Conservation (phyloP, 1,140 invertebrate species). For the Drosophila ambigua region DNA sequence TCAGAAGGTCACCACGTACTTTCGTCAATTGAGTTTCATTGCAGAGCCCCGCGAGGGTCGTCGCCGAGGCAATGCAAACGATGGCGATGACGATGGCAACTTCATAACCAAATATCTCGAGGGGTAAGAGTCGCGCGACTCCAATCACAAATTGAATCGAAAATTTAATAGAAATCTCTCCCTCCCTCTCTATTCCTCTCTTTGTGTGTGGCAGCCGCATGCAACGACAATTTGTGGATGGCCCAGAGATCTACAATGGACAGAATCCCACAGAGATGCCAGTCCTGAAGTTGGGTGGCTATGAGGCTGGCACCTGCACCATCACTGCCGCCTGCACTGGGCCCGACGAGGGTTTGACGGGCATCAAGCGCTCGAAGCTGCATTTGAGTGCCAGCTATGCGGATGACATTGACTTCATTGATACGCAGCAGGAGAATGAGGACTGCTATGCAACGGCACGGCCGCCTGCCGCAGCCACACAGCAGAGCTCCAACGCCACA, state of each 20-base stretch:
- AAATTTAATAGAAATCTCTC: slow-evolving; percentile 1
- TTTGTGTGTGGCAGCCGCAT: slow-evolving; percentile 54
- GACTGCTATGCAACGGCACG: slow-evolving; percentile 84
- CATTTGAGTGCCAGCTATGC: slow-evolving; percentile 87
- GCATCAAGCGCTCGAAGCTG: slow-evolving; percentile 88
- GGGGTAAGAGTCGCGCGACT: slow-evolving; percentile 85
- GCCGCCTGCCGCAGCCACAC: slow-evolving; percentile 11
- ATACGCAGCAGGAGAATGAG: slow-evolving; percentile 86
- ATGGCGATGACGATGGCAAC: slow-evolving; percentile 86
- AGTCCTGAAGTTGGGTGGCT: slow-evolving; percentile 85
- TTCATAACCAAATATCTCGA: slow-evolving; percentile 90
- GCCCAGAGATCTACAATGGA: slow-evolving; percentile 87
- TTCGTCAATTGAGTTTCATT: slow-evolving; percentile 89
- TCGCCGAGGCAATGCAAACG: slow-evolving; percentile 50
- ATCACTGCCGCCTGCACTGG: slow-evolving; percentile 90
- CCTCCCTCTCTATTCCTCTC: neutral
- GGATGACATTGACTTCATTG: slow-evolving; percentile 91
- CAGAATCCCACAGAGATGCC: slow-evolving; percentile 88
- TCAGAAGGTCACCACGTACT: slow-evolving; percentile 90
- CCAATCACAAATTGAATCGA: too few relatives aligned
- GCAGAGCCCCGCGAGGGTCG: slow-evolving; percentile 85
- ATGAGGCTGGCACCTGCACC: slow-evolving; percentile 85
- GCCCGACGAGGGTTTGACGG: slow-evolving; percentile 90
- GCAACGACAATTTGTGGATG: slow-evolving; percentile 66
- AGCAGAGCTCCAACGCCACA: slow-evolving; percentile 26